Base-by-base conservation (phyloP, 92 coral and sea anemone genomes). In the Pocillopora meandrina region DNA sequence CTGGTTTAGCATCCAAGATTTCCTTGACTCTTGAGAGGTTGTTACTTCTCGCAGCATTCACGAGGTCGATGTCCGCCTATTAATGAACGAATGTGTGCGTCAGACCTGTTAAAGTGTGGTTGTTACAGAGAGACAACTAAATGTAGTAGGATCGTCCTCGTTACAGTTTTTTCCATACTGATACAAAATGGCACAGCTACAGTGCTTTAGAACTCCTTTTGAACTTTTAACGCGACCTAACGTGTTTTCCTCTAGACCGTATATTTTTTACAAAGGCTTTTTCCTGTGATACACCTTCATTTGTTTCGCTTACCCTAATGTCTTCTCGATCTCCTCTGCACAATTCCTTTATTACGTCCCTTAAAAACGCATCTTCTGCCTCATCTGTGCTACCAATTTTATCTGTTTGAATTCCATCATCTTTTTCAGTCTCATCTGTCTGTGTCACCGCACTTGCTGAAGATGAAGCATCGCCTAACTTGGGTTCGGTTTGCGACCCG, bases 1-100 rank as follows among this genome's bases (percentile, higher is more conserved):
- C 91, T 23, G 93, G 93, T 5, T 88, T 65, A 13, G 55, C 57
- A 17, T 90, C 85, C 19, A 90, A 91, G 21, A 81, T 86, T 57
- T 87, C 86, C 16, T 61, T 83, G 67, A 83, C 93, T 58, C 86
- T 88, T 35, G 93, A 83, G 33, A 90, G 52, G 15, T 83, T 76
- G 52, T 88, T 88, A 21, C 67, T 55, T n/a, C 64, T 59, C 9
- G 80, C 79, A 15, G 93, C 90, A 10, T 26, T 26, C 31, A 26
- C 31, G 31, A 26, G 31, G 31, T 26, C 1, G 31, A 26, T 26
- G 31, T 26, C 31, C 31, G 31, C 31, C 31, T 26, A 26, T 26
- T 26, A 26, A 26, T 26, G 31, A 26, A 26, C 31, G 31, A 26
- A 26, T 26, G 31, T 26, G 31, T 26, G 31, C 31, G 31, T 26